Evolutionary conservation across 2,113 vertebrate genomes (phyloP), one percentile per base, ranked within the genome.

Genomic region (Dromas ardeola): DNA sequence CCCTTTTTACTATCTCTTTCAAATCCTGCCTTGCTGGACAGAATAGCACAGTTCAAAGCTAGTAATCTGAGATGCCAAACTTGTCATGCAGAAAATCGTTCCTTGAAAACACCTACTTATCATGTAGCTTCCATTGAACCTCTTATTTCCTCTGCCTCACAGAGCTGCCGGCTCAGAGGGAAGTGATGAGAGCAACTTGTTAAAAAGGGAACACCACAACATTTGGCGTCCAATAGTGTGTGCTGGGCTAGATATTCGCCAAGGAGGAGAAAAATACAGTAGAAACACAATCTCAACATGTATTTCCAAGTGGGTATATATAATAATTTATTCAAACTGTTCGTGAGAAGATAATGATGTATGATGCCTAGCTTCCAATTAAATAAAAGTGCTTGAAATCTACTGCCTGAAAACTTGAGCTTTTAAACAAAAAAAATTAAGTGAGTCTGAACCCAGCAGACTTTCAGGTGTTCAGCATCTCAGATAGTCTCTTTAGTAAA

Each of bases 361-460:
- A 88, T 91, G 74, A 95, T 71, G 85, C 56, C 52, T 91, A 80
- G 18, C 63, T 95, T 97, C 92, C 95, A 81, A 86, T 92, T 49
- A 96, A 91, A 96, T 94, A 88, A 83, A 96, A 97, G 47, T 80
- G 47, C 76, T 94, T 97, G 52, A 95, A 96, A 82, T 89, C 80
- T 91, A 45, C 91, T 84, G 40, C 93, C 45, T 86, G 80, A 93
- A 96, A 97, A 83, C 40, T 25, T 69, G 81, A 93, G 72, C 42
- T 95, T 91, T 62, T 61, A 91, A 93, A 38, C 1, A 25, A 83
- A 72, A 74, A 52, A 16, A 34, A 14, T 90, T 13, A 78, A 25
- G 4, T 56, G 21, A 45, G 4, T 69, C 79, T 30, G 30, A 77
- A 58, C 34, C 3, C 11, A 29, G 43, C 26, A 65, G 52, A 79